phyloP scores from a whole-genome alignment of 2,888 invertebrate species.

The Odontothrips loti region DNA sequence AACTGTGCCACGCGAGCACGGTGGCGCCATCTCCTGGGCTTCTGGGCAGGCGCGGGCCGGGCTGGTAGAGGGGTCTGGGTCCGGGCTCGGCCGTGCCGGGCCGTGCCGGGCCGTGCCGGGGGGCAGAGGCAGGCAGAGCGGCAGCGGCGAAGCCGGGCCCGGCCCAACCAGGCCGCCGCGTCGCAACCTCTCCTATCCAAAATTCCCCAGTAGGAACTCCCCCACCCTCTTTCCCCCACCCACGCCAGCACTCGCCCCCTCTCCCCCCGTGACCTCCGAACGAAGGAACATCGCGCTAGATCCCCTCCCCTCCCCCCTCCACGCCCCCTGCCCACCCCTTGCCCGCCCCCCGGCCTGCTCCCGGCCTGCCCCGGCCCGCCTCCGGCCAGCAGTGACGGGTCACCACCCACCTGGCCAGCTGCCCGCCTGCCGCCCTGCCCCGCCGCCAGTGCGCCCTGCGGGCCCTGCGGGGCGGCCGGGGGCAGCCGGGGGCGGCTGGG shows the following conservation, averaged over 20 bases:
- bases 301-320: background rate
- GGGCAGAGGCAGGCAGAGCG: no score
- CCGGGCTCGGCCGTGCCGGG: background rate
- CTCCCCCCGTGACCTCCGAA: background rate
- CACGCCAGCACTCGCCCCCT: background rate
- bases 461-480: no score
- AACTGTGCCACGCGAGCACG: conserved; percentile 18
- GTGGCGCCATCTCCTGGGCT: conserved; percentile 20
- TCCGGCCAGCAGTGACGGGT: background rate
- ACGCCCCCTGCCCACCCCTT: background rate
- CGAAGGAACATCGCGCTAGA: conserved; percentile 3
- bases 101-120: no score
- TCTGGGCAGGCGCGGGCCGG: background rate
- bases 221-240: background rate
- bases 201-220: background rate
- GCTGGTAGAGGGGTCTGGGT: background rate
- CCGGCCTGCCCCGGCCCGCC: background rate
- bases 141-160: no score
- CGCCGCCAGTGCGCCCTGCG: no score
- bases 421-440: background rate
- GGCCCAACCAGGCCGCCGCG: background rate
- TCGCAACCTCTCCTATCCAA: conserved; percentile 20
- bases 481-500: no score
- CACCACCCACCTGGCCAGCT: conserved; percentile 12
- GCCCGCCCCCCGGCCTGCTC: no score